phyloP scores from a whole-genome alignment of 30 jellyfish, hydroid and myxozoan genomes.

The Aurelia coerulea region DNA sequence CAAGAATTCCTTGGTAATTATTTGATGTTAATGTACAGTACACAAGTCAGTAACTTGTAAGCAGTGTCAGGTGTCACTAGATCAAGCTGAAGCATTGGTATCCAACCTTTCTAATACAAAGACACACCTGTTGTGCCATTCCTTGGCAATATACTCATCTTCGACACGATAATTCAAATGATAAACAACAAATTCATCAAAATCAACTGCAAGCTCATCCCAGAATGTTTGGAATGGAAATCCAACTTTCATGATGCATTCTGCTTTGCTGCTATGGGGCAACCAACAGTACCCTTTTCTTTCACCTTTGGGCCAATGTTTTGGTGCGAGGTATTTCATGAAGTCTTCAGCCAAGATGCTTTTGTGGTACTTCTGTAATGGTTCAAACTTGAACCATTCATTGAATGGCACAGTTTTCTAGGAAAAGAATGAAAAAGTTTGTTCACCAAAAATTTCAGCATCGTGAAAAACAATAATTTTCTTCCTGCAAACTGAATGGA shows the following conservation, averaged over 20 bases:
- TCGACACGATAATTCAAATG: conserved; percentile 7
- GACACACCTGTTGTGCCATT: conserved; percentile 53
- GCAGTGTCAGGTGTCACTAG: no score
- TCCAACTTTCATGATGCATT: conserved; percentile 58
- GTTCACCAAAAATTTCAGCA: no score
- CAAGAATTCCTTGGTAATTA: no score
- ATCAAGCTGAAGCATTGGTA: no score
- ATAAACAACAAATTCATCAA: conserved; percentile 37
- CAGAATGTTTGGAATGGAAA: conserved; percentile 63
- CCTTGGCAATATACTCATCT: conserved; percentile 31
- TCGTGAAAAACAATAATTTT: no score
- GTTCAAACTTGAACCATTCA: conserved; percentile 57
- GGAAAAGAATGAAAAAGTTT: not conserved
- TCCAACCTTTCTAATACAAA: no score
- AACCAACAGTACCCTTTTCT: conserved; percentile 67
- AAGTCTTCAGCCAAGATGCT: conserved; percentile 49
- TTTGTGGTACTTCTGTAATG: conserved; percentile 40
- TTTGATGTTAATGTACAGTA: no score
- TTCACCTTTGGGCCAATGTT: conserved; percentile 45
- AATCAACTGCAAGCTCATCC: conserved; percentile 65
- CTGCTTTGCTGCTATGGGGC: conserved; percentile 23
- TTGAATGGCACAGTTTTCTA: conserved; percentile 54
- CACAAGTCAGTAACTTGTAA: no score
- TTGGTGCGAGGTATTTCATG: conserved; percentile 52
- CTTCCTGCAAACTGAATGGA: no score